Evolutionary conservation across 2,888 invertebrate genomes (phyloP).

Genomic region (Cerceris rybyensis): DNA sequence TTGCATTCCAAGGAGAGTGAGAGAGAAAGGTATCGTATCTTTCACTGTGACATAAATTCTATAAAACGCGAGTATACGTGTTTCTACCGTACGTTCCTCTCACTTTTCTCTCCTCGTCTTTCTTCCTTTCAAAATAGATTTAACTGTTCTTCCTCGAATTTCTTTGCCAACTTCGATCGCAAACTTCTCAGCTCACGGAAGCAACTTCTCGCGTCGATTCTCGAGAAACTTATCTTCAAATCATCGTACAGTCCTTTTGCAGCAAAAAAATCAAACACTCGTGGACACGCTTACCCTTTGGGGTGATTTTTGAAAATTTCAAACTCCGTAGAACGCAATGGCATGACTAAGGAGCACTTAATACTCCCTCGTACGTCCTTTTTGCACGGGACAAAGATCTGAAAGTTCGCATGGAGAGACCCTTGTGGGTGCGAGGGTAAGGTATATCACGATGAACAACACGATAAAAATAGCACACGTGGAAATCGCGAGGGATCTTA

Average conservation of each 20-base stretch:
- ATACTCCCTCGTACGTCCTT: constrained; percentile 25
- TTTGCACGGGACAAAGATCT: constrained; percentile 52
- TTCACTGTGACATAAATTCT: too few species aligned
- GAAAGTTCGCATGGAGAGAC: constrained; percentile 13
- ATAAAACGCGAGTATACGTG: too few species aligned
- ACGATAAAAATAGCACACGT: constrained; percentile 60
- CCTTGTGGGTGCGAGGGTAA: constrained; percentile 13
- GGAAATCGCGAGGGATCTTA: constrained; percentile 38
- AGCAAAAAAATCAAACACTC: too few species aligned
- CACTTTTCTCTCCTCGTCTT: too few species aligned
- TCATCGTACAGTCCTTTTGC: neutral
- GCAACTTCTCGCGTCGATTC: neutral
- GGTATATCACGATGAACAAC: constrained; percentile 49
- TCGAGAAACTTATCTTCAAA: neutral
- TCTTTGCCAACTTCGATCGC: neutral
- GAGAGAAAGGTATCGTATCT: neutral
- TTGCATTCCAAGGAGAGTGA: constrained; percentile 26
- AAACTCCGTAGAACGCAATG: constrained; percentile 8
- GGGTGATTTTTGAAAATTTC: constrained; percentile 8
- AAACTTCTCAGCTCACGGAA: neutral
- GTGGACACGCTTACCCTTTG: neutral
- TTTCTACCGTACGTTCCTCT: neutral
- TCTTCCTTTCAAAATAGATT: too few species aligned
- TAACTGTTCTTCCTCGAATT: too few species aligned
- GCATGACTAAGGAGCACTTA: constrained; percentile 19